Evolutionary conservation across 1,140 invertebrate species (phyloP).

Genomic region (Rhizoglyphus robini): DNA sequence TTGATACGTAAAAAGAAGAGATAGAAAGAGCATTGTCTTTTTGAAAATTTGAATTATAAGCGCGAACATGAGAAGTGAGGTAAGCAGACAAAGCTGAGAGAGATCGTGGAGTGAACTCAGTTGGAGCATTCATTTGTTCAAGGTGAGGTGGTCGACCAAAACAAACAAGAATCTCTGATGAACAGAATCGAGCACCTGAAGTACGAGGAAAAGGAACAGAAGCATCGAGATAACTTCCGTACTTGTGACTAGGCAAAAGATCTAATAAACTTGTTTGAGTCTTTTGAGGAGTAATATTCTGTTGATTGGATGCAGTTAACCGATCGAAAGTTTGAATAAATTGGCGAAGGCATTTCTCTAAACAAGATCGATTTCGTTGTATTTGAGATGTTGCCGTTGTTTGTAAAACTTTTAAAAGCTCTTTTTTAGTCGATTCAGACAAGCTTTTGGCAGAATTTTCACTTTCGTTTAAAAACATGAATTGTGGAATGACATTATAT

Average conservation of each 20-base stretch:
- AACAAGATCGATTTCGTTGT: conserved; percentile 57
- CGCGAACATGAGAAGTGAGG: conserved; percentile 29
- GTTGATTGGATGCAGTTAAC: background rate
- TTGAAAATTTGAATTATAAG: background rate
- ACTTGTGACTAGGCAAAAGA: conserved; percentile 21
- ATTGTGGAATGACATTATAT: conserved; percentile 51
- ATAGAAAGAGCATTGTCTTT: conserved; percentile 29
- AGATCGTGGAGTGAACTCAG: conserved; percentile 53
- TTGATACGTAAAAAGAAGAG: conserved; percentile 44
- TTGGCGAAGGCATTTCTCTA: conserved; percentile 62
- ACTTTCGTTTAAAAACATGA: conserved; percentile 41
- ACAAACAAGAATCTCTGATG: conserved; percentile 60
- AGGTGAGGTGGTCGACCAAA: conserved; percentile 65
- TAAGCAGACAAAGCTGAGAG: conserved; percentile 54
- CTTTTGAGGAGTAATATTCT: background rate
- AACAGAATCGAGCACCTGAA: conserved; percentile 81
- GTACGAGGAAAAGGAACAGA: conserved; percentile 85
- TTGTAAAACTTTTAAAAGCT: conserved; percentile 42
- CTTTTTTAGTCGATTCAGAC: conserved; percentile 8
- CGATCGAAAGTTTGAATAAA: conserved; percentile 37
- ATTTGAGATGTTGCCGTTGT: conserved; percentile 57
- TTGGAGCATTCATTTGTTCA: conserved; percentile 44
- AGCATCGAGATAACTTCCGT: conserved; percentile 38
- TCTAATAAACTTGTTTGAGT: conserved; percentile 20
- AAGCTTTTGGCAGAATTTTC: background rate